Evolutionary conservation across 2,113 vertebrate genomes (phyloP).

Genomic region (Bufo gargarizans): DNA sequence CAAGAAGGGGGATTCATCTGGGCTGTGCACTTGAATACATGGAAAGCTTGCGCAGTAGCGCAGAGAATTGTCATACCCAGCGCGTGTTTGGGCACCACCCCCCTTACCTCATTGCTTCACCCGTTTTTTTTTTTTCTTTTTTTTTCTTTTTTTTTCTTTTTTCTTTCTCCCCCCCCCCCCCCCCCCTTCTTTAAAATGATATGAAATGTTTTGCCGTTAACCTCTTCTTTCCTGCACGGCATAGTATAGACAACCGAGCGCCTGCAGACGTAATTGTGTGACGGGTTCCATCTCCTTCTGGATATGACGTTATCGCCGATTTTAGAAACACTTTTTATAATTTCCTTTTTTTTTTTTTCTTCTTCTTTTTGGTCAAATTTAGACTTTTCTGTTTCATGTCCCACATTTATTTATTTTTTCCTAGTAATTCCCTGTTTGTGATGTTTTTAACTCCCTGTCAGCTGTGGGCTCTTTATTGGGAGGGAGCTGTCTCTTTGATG

Average conservation of each 20-base stretch:
- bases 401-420: background rate
- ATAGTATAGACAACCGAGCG: background rate
- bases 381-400: background rate
- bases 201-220: constrained; percentile 24
- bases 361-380: background rate
- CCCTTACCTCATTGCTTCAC: constrained; percentile 54
- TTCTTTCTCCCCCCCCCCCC: background rate
- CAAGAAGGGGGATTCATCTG: background rate
- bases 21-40: constrained; percentile 36
- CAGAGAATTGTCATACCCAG: constrained; percentile 53
- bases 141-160: too few relatives aligned
- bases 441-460: background rate
- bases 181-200: background rate
- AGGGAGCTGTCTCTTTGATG: background rate
- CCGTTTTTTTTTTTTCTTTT: constrained; percentile 2
- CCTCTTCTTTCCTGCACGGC: background rate
- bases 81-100: constrained; percentile 48
- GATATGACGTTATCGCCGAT: background rate
- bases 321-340: background rate
- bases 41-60: constrained; percentile 57
- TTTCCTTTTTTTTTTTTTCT: background rate
- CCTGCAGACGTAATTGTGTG: background rate
- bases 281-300: background rate
- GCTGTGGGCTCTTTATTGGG: background rate
- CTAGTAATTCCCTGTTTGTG: background rate